Evolutionary conservation across 2,113 vertebrate genomes (phyloP).

Genomic region (Perca schrenkii): DNA sequence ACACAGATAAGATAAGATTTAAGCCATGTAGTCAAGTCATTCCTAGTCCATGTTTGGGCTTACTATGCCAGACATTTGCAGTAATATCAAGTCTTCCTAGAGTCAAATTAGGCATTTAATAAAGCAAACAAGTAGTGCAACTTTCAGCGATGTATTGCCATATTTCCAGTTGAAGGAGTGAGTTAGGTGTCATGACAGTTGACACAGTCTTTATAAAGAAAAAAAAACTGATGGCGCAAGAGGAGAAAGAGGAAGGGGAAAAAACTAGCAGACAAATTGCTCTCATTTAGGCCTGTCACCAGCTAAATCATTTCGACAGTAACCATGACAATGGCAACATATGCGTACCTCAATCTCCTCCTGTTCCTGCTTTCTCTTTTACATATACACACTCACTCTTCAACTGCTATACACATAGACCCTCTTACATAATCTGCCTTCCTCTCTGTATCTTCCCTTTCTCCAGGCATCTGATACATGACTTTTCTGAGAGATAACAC

Average conservation of each 20-base stretch:
- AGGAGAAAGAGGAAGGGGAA: slow-evolving; percentile 54
- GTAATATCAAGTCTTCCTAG: neutral
- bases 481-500: slow-evolving; percentile 13
- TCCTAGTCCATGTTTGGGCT: neutral
- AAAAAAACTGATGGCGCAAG: neutral
- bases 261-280: slow-evolving; percentile 53
- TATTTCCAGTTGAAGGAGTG: slow-evolving; percentile 17
- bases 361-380: slow-evolving; percentile 45
- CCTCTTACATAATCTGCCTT: slow-evolving; percentile 12
- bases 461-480: neutral
- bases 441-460: slow-evolving; percentile 5
- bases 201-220: neutral
- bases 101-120: neutral
- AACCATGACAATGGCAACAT: slow-evolving; percentile 78
- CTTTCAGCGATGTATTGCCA: neutral
- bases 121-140: slow-evolving; percentile 19
- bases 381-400: slow-evolving; percentile 34
- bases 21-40: slow-evolving; percentile 1
- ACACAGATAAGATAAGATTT: neutral
- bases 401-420: slow-evolving; percentile 28
- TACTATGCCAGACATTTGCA: neutral
- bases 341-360: slow-evolving; percentile 65
- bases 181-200: slow-evolving; percentile 17
- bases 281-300: slow-evolving; percentile 56
- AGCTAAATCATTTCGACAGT: slow-evolving; percentile 66